Percentiles rank a stretch among this genome's conserved stretches.
These are phyloP conservation scores for Corythornis madagascariensis DNA, from an alignment of 2,113 vertebrate species.

Conservation along the genomic window DNA sequence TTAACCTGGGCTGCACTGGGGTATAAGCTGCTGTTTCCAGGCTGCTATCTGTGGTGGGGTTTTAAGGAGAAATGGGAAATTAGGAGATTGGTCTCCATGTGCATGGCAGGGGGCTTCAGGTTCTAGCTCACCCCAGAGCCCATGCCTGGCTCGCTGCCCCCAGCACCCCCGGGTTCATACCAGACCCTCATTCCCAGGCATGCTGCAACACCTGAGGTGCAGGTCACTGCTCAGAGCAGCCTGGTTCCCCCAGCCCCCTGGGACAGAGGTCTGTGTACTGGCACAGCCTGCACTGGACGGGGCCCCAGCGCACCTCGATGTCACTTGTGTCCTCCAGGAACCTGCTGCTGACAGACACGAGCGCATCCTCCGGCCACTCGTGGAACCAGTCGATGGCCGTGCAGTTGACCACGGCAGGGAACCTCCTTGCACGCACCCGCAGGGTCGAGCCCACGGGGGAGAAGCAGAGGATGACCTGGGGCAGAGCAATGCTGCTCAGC, in stretches of 20 bases:
- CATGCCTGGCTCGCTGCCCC: not conserved
- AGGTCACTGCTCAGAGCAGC: not conserved
- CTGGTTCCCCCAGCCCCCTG: not conserved
- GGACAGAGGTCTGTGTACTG: not conserved
- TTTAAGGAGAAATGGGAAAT: not conserved
- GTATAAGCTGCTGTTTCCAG: not conserved
- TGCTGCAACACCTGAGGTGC: not conserved
- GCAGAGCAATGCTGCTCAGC: accelerated
- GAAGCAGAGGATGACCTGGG: constrained; percentile 80
- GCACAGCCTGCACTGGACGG: accelerated
- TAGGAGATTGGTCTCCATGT: accelerated
- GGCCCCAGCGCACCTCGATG: constrained; percentile 55
- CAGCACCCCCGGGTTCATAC: too few species aligned
- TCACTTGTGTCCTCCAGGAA: constrained; percentile 74
- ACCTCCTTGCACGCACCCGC: constrained; percentile 73
- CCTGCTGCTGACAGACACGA: constrained; percentile 76
- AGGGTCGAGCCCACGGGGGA: constrained; percentile 79
- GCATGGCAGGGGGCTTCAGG: accelerated
- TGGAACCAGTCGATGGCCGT: constrained; percentile 82
- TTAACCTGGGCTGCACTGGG: not conserved
- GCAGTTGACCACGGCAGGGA: constrained; percentile 79
- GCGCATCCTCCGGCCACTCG: constrained; percentile 75
- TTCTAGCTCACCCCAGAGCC: not conserved
- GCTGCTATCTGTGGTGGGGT: not conserved
- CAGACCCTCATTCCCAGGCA: not conserved